Percentiles rank a stretch among this genome's conserved stretches.
phyloP scores from a whole-genome alignment of 2,113 vertebrate species.

The Aegithalos caudatus region DNA sequence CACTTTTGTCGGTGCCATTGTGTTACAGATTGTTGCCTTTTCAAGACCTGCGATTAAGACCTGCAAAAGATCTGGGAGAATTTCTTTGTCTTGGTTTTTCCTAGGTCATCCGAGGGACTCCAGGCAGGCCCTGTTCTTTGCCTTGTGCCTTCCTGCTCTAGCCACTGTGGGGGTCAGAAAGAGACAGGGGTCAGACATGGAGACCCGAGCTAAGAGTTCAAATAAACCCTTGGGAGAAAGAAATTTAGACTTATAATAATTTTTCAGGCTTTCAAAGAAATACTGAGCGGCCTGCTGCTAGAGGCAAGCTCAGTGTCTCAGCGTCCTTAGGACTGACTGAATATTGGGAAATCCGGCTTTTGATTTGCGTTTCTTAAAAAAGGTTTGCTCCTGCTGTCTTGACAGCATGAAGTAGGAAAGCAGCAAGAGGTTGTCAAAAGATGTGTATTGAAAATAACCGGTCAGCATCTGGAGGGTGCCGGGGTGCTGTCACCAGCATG shows the following conservation, averaged over 20 bases:
- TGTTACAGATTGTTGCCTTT: neutral
- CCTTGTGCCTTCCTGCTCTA: neutral
- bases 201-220: neutral
- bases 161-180: neutral
- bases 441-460: neutral
- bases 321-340: neutral
- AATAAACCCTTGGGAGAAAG: neutral
- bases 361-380: neutral
- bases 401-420: neutral
- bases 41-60: neutral
- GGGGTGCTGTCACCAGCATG: neutral
- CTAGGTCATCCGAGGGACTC: neutral
- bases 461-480: neutral
- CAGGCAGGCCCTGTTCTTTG: neutral
- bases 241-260: neutral
- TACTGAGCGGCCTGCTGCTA: neutral
- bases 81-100: neutral
- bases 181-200: neutral
- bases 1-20: neutral
- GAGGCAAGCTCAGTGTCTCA: neutral
- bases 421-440: neutral
- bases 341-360: neutral
- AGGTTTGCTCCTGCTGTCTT: neutral
- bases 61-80: neutral
- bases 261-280: neutral